Base-by-base conservation (phyloP, 2,888 invertebrate species). In the Lithosia quadra region DNA sequence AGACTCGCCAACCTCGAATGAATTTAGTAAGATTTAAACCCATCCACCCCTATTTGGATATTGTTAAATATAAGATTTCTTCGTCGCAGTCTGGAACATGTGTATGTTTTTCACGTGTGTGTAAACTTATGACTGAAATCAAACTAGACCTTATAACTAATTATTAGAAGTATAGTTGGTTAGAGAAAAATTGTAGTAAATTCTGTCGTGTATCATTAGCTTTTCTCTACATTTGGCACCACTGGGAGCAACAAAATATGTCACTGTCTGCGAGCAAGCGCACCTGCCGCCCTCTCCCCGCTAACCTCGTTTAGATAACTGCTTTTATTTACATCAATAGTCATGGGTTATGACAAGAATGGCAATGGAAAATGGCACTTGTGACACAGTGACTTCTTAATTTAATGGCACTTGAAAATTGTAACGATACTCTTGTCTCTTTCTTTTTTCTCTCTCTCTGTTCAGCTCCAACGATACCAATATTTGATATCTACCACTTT, bases 231-330 rank as follows among this genome's bases (percentile, higher is more conserved):
- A 82, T 81, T 82, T 87, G 89, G 89, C 88, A 87, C 69, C 82
- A 79, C 74, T 70, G 76, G 70, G 75, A 84, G 82, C 82, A 81
- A 82, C 78, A 84, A 84, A 84, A 90, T 90, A 89, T 90, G 87
- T 90, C 88, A 89, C 86, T 90, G 90, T 89, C 90, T 71, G 59
- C 70, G 76, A 78, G 74, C 77, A 81, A 76, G 77, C 76, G 77
- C 86, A 88, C 83, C 86, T 86, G 85, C 76, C 85, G 60, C 63
- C 59, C 53, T 60, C 59, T 15, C 34, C 64, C 21, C 28, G 21
- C 67, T 33, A 58, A 49, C 59, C 55, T 33, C 63, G 71, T 68
- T 68, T 75, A 79, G 71, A 80, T 57, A 49, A 49, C 49, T 71
- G 73, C 64, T 65, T 71, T 73, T 76, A 73, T 77, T 78, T 74